These are phyloP conservation scores for Caerostris darwini DNA, from an alignment of 1,140 invertebrate genomes.

Conservation along the genomic window DNA sequence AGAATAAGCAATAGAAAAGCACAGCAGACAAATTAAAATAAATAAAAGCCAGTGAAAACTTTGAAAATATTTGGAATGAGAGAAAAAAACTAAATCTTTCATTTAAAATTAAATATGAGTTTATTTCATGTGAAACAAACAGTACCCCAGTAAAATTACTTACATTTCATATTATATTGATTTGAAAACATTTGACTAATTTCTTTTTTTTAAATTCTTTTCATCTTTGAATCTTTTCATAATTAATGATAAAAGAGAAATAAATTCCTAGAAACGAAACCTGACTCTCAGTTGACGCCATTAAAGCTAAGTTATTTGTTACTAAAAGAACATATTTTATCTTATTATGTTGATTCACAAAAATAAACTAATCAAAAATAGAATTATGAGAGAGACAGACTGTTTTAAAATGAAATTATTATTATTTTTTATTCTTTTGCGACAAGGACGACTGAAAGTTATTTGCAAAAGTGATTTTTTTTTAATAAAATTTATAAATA, in stretches of 20 bases:
- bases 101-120: no score
- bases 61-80: no score
- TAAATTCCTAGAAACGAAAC: slow-evolving; percentile 48
- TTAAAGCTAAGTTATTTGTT: not conserved
- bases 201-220: no score
- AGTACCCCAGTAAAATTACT: no score
- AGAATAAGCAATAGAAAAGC: no score
- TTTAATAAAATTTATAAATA: slow-evolving; percentile 18
- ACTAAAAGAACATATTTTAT: not conserved
- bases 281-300: not conserved
- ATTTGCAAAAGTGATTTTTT: not conserved
- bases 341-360: not conserved
- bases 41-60: no score
- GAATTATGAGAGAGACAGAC: not conserved
- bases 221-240: not conserved
- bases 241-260: slow-evolving; percentile 20
- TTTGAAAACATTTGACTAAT: no score
- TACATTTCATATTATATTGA: no score
- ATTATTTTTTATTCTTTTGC: not conserved
- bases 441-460: not conserved
- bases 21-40: no score
- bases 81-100: no score
- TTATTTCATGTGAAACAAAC: no score
- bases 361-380: not conserved
- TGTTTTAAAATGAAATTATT: not conserved